These are phyloP conservation scores for Gandaritis pyraliata DNA, from an alignment of 2,888 invertebrate genomes.

Conservation along the genomic window DNA sequence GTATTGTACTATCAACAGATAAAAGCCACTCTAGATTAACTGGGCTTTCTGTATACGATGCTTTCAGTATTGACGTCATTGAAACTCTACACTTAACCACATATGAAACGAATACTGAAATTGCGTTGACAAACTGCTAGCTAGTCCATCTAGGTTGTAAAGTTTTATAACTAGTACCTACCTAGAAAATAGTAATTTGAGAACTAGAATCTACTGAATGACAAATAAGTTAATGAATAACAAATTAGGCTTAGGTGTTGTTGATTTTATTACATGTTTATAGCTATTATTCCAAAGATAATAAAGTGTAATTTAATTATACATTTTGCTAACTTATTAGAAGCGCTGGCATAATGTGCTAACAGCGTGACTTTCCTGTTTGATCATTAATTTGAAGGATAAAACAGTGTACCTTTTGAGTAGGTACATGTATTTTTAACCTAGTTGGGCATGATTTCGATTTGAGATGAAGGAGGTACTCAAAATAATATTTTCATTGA, in stretches of 20 bases:
- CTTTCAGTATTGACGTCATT: constrained; percentile 50
- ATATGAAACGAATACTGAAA: constrained; percentile 30
- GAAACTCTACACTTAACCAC: constrained; percentile 46
- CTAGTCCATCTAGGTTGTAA: constrained; percentile 30
- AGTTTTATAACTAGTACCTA: not conserved
- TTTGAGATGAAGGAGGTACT: not conserved
- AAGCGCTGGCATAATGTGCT: too few relatives aligned
- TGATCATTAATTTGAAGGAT: too few relatives aligned
- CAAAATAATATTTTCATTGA: not conserved
- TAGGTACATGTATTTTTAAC: too few relatives aligned
- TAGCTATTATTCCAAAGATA: too few relatives aligned
- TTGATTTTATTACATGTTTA: too few relatives aligned
- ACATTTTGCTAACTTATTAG: too few relatives aligned
- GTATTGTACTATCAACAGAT: constrained; percentile 62
- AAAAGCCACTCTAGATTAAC: constrained; percentile 71
- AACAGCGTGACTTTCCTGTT: too few relatives aligned
- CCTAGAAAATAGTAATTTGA: not conserved
- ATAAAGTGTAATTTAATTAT: too few relatives aligned
- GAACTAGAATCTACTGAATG: not conserved
- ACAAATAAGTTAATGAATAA: too few relatives aligned
- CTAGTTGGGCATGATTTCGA: too few relatives aligned
- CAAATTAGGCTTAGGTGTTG: too few relatives aligned
- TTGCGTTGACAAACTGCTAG: constrained; percentile 34
- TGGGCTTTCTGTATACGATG: constrained; percentile 34
- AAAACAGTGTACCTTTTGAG: too few relatives aligned